A percentile compares a stretch with the other conserved stretches of the same genome.
Conservation (phyloP, 1,140 invertebrate species). For the Leguminivora glycinivorella region DNA sequence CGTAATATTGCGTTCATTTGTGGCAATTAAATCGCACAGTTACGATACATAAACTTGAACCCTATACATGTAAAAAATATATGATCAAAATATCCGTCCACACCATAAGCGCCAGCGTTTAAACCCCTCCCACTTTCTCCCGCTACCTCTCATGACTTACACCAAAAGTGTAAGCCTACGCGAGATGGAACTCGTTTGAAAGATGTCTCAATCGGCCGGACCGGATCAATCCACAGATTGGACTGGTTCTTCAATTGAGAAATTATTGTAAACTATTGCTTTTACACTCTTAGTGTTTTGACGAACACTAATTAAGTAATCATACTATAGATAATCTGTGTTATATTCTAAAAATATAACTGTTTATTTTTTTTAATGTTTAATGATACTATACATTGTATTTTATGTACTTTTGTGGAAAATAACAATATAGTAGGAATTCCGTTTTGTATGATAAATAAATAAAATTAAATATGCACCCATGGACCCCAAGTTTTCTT, state of each 20-base stretch:
- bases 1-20: too few relatives aligned
- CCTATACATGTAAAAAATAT: too few relatives aligned
- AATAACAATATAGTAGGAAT: too few relatives aligned
- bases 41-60: too few relatives aligned
- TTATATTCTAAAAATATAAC: too few relatives aligned
- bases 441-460: too few relatives aligned
- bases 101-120: neutral
- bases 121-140: neutral
- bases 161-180: slow-evolving; percentile 47
- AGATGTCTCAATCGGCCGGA: slow-evolving; percentile 75
- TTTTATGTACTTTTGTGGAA: too few relatives aligned
- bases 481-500: too few relatives aligned
- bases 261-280: slow-evolving; percentile 51
- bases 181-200: slow-evolving; percentile 63
- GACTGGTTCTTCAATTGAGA: slow-evolving; percentile 60
- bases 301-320: slow-evolving; percentile 13
- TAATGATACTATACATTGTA: too few relatives aligned
- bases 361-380: too few relatives aligned
- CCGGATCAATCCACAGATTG: slow-evolving; percentile 69
- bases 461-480: too few relatives aligned
- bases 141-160: slow-evolving; percentile 40
- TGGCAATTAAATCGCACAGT: too few relatives aligned
- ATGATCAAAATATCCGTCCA: neutral
- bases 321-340: neutral
- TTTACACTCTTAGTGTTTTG: slow-evolving; percentile 39